phyloP scores from a whole-genome alignment of 1,140 invertebrate genomes.

The Maconellicoccus hirsutus region DNA sequence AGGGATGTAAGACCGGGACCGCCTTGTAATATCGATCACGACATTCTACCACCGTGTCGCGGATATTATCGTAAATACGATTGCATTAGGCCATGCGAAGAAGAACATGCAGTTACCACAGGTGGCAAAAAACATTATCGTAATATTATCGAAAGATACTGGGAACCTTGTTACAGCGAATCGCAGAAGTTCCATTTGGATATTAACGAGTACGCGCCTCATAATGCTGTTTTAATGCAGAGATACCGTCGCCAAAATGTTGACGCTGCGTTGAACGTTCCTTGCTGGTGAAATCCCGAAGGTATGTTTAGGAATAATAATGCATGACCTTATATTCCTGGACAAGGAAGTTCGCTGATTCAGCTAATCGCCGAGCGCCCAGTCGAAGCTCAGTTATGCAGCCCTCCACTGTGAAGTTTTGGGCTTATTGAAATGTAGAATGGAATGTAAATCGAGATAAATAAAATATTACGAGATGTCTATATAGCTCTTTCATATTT shows the following conservation, averaged over 20 bases:
- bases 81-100: neutral
- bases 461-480: too few relatives aligned
- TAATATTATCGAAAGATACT: neutral
- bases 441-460: too few relatives aligned
- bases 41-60: neutral
- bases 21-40: neutral
- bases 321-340: too few relatives aligned
- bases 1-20: neutral
- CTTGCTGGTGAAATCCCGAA: neutral
- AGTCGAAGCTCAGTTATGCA: too few relatives aligned
- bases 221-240: neutral
- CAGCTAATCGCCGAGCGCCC: too few relatives aligned
- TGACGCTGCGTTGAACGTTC: neutral
- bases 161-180: neutral
- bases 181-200: neutral
- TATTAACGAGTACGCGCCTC: neutral
- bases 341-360: too few relatives aligned
- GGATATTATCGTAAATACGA: constrained; percentile 15
- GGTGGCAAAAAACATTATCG: neutral
- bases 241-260: neutral
- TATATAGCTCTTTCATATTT: too few relatives aligned
- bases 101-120: neutral
- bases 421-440: too few relatives aligned
- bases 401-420: too few relatives aligned
- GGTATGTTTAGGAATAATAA: too few relatives aligned